Evolutionary conservation across 1,140 invertebrate genomes (phyloP).

Genomic region (Oppia nitens): DNA sequence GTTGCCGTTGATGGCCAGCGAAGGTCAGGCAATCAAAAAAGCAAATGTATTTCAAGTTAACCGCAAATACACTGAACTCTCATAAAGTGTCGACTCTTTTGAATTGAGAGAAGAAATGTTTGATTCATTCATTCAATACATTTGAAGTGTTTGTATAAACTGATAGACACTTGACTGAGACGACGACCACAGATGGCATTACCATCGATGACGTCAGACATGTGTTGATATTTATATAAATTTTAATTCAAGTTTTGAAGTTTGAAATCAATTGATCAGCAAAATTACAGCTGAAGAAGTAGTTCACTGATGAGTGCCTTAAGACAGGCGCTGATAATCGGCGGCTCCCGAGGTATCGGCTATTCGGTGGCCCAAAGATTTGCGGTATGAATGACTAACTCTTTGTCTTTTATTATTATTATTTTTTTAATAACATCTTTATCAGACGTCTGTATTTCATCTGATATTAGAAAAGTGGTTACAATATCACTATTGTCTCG

Average conservation of each 20-base stretch:
- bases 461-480: background rate
- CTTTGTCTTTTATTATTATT: background rate
- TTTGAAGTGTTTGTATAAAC: background rate
- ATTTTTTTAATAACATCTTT: no score
- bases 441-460: no score
- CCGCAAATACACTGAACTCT: background rate
- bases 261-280: no score
- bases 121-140: no score
- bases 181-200: background rate
- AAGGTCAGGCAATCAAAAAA: no score
- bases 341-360: slow-evolving; percentile 17
- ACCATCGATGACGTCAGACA: no score
- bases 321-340: slow-evolving; percentile 34
- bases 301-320: background rate
- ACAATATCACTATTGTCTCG: slow-evolving; percentile 5
- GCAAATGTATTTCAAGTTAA: background rate
- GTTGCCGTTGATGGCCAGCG: background rate
- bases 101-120: no score
- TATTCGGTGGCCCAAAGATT: slow-evolving; percentile 10
- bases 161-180: no score
- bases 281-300: no score
- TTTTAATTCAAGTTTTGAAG: no score
- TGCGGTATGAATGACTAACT: slow-evolving; percentile 4
- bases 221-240: no score
- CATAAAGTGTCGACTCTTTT: no score